phyloP scores from a whole-genome alignment of 2,113 vertebrate species.

The Heliornis fulica region DNA sequence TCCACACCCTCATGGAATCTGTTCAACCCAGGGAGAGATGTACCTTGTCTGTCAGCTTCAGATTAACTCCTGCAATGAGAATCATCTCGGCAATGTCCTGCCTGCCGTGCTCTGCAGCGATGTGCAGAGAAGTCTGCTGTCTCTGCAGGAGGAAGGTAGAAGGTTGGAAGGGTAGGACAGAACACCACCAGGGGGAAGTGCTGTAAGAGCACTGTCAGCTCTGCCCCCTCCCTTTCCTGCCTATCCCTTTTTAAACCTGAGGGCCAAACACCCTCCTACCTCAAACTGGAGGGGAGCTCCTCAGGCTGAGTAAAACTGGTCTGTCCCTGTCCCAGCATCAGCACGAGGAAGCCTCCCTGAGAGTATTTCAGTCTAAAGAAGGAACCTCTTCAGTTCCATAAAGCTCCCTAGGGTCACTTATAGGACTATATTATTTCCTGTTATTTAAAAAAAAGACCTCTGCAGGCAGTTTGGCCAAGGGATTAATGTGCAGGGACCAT shows the following conservation, averaged over 20 bases:
- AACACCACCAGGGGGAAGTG: not conserved
- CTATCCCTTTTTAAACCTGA: not conserved
- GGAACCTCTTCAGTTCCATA: not conserved
- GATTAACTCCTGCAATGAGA: conserved; percentile 82
- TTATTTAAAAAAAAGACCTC: not conserved
- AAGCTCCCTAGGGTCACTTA: not conserved
- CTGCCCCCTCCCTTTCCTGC: not conserved
- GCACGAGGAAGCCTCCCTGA: not conserved
- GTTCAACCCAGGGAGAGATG: not conserved
- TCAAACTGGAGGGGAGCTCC: not conserved
- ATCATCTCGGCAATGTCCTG: conserved; percentile 87
- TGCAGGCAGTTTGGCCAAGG: not conserved
- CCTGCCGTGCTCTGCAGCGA: conserved; percentile 81
- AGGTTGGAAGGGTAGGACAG: not conserved
- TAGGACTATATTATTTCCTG: not conserved
- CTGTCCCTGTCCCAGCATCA: not conserved
- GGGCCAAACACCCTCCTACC: not conserved
- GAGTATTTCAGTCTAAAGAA: not conserved
- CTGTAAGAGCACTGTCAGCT: not conserved
- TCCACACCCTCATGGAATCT: not conserved
- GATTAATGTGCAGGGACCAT: not conserved
- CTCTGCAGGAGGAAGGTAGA: conserved; percentile 68
- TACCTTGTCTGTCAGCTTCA: conserved; percentile 87
- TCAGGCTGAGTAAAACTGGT: not conserved
- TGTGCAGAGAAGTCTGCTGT: conserved; percentile 85